Base-by-base conservation (phyloP, 2,888 invertebrate genomes). In the Mantis religiosa region DNA sequence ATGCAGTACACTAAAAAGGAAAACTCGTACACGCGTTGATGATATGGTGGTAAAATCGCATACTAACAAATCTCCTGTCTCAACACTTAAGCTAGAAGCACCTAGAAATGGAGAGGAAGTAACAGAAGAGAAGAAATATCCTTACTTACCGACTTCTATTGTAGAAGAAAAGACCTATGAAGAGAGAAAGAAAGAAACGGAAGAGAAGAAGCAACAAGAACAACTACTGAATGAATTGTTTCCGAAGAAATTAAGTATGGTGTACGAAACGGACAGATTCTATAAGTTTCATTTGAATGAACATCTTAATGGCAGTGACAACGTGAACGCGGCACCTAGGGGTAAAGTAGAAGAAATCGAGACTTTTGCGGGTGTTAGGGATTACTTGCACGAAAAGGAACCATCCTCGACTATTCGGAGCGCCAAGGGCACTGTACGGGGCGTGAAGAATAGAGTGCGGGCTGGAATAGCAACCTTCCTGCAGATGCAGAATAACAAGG, bases 391-490 rank as follows among this genome's bases (percentile, higher is more conserved):
- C 91, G 95, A 95, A 90, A 94, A 92, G 89, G 95, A 95, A 91
- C 95, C 95, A 83, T 95, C 96, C 83, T 96, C 97, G 88, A 97
- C 98, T 89, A 98, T 99, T 92, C 95, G 97, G 91, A 98, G 98
- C 94, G 96, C 97, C 88, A 97, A 97, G 92, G 98, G 98, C 86
- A 98, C 98, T 20, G 97, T 99, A 91, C 96, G 98, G 85, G 98
- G 98, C 90, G 98, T 98, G 90, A 98, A 97, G 94, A 98, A 99
- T 94, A 95, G 98, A 91, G 98, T 99, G 89, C 95, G 98, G 91
- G 98, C 98, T 90, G 98, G 98, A 90, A 98, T 99, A 92, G 98
- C 98, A 86, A 98, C 98, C n/a, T 98, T 98, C 93, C 95, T 98
- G 90, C 97, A 97, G 92, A 96, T 97, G 92, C 97, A 96, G 92